These are phyloP conservation scores for Upupa epops DNA, from an alignment of 2,113 vertebrate species.

Conservation along the genomic window DNA sequence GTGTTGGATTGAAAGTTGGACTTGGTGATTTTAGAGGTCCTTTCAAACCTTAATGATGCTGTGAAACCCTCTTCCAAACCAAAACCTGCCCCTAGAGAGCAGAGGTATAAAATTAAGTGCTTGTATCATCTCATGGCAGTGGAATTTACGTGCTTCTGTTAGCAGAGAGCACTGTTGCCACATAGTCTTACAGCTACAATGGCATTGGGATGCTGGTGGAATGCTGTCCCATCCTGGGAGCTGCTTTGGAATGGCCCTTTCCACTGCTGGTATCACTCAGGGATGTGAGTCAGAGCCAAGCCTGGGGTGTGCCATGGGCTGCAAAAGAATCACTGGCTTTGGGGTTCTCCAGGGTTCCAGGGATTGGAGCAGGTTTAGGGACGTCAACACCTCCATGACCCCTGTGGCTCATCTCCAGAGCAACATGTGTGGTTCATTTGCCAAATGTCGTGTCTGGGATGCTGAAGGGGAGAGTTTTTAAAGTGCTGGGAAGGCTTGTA, in stretches of 20 bases:
- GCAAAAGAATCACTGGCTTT: rapidly evolving
- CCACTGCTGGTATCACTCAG: rapidly evolving
- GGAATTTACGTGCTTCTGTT: background rate
- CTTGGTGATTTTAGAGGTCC: no score
- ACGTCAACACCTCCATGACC: rapidly evolving
- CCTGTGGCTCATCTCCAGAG: background rate
- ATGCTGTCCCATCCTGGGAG: background rate
- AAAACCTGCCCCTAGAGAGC: background rate
- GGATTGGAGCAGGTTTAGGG: rapidly evolving
- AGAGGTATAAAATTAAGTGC: background rate
- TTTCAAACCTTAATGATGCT: no score
- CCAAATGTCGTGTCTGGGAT: rapidly evolving
- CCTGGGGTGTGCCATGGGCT: background rate
- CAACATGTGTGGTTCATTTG: rapidly evolving
- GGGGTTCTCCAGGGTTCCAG: background rate
- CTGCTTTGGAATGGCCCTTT: rapidly evolving
- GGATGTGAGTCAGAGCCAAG: background rate
- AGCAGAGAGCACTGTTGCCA: background rate
- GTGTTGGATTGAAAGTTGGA: no score
- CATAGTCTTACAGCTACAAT: rapidly evolving
- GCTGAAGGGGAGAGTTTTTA: background rate
- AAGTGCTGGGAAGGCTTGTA: background rate
- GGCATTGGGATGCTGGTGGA: rapidly evolving
- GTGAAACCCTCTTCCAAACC: background rate
- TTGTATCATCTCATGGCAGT: background rate